Percentiles rank a stretch among this genome's conserved stretches.
Conservation (phyloP, 2,113 vertebrate species). For the Tenebrosternarchus preto region DNA sequence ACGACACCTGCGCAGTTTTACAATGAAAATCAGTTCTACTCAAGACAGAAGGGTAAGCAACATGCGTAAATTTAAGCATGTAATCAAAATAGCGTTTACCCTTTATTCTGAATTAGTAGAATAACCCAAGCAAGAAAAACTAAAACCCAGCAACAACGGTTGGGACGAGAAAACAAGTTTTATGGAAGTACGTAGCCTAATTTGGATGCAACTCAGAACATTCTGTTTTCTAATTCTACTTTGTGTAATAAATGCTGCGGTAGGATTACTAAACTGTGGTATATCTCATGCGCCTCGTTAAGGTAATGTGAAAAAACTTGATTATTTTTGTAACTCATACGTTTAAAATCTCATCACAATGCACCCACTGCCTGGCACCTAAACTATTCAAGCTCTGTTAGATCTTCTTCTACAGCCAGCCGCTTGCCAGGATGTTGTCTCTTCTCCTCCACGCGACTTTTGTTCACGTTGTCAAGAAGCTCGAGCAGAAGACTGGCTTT, state of each 20-base stretch:
- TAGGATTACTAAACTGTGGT: not conserved
- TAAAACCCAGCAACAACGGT: not conserved
- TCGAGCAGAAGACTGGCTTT: constrained; percentile 78
- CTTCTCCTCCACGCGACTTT: constrained; percentile 77
- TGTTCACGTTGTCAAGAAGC: constrained; percentile 76
- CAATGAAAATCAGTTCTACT: not conserved
- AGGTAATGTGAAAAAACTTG: not conserved
- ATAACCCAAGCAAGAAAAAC: not conserved
- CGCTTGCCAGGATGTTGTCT: constrained; percentile 86
- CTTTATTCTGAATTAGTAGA: not conserved
- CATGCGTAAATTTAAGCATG: too few relatives aligned
- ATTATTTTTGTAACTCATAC: not conserved
- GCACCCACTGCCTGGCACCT: not conserved
- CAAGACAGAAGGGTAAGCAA: not conserved
- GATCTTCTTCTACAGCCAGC: constrained; percentile 69
- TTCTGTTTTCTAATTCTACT: too few relatives aligned
- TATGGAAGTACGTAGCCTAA: not conserved
- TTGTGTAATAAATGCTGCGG: too few relatives aligned
- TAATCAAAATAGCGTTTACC: not conserved
- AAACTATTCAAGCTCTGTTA: constrained; percentile 67
- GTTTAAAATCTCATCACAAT: not conserved
- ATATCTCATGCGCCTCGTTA: constrained; percentile 25
- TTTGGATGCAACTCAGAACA: too few relatives aligned
- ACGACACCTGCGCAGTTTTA: not conserved
- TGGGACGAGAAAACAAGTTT: not conserved